These are phyloP conservation scores for Stenodera caucasica DNA, from an alignment of 2,888 invertebrate species.

Conservation along the genomic window DNA sequence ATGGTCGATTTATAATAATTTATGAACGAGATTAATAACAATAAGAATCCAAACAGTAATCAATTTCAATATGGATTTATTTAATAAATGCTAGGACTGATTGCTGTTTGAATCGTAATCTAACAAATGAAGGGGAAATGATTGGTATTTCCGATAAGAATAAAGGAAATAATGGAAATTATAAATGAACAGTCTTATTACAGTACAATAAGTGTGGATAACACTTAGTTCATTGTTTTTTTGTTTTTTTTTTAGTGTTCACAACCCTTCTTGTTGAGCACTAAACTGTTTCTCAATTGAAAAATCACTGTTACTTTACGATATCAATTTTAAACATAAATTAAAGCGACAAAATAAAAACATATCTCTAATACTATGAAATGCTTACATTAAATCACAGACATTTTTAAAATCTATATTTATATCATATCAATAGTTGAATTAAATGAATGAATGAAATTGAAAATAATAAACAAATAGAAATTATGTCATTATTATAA, in stretches of 20 bases:
- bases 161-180: slow-evolving; percentile 32
- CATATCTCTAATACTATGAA: slow-evolving; percentile 38
- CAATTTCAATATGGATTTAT: slow-evolving; percentile 2
- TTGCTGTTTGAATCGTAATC: slow-evolving; percentile 3
- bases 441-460: background rate
- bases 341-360: slow-evolving; percentile 17
- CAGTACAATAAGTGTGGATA: slow-evolving; percentile 33
- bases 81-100: background rate
- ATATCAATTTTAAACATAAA: slow-evolving; percentile 39
- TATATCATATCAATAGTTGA: slow-evolving; percentile 12
- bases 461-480: no score
- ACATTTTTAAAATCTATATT: slow-evolving; percentile 35
- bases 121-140: slow-evolving; percentile 9
- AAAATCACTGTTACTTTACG: slow-evolving; percentile 38
- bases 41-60: background rate
- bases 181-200: slow-evolving; percentile 46
- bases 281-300: slow-evolving; percentile 29
- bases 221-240: slow-evolving; percentile 29
- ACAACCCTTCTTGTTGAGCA: slow-evolving; percentile 51
- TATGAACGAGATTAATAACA: background rate
- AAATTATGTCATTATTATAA: no score
- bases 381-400: slow-evolving; percentile 47
- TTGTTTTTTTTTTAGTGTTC: slow-evolving; percentile 40
- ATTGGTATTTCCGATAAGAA: slow-evolving; percentile 9
- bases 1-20: background rate